Evolutionary conservation across 2,888 invertebrate genomes (phyloP).

Genomic region (Eueremaeus valkanovi): DNA sequence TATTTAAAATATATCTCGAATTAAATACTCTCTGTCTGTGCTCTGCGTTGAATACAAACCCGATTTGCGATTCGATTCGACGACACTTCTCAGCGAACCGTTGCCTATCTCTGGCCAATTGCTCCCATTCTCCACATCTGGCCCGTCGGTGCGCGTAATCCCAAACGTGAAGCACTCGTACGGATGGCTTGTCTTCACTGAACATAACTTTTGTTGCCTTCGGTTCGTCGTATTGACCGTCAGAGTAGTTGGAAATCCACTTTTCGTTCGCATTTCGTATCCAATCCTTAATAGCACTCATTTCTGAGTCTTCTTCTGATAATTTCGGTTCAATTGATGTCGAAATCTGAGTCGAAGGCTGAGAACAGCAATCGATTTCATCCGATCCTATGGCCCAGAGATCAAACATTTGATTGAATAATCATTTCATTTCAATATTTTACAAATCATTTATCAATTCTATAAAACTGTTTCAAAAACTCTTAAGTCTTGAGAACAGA

Average conservation of each 20-base stretch:
- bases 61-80: not conserved
- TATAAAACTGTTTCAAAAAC: no score
- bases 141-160: conserved; percentile 16
- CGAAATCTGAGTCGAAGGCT: not conserved
- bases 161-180: conserved; percentile 9
- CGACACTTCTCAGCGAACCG: conserved; percentile 23
- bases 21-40: conserved; percentile 7
- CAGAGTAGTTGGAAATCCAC: not conserved
- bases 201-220: not conserved
- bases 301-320: not conserved
- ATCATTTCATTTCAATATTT: no score
- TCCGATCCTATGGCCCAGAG: not conserved
- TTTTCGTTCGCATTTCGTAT: not conserved
- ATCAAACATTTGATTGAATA: not conserved
- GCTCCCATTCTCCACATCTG: conserved; percentile 4
- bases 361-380: not conserved
- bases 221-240: not conserved
- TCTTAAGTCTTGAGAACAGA: no score
- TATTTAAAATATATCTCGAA: not conserved
- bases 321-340: not conserved
- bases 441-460: no score
- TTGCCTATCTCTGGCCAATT: conserved; percentile 10
- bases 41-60: not conserved
- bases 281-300: not conserved
- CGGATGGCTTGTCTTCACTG: not conserved